Base-by-base conservation (phyloP, 2,797 vertebrate species). In the Ceyx erithaca region DNA sequence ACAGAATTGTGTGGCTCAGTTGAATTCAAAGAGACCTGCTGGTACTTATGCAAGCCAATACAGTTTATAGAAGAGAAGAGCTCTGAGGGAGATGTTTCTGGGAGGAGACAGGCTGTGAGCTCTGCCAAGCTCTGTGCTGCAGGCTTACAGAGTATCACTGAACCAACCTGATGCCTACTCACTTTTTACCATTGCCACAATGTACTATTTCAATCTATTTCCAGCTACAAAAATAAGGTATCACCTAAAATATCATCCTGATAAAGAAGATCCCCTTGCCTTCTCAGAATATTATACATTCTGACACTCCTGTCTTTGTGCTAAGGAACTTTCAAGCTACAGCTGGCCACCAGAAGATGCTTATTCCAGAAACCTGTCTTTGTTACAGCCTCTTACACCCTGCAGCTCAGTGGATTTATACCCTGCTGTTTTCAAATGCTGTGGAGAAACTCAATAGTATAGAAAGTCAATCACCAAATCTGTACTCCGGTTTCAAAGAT, bases 11-110 rank as follows among this genome's bases (percentile, higher is more conserved):
- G 61, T 20, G 75, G 16, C 49, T 82, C 41, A 54, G 63, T 11
- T 77, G 61, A 84, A 94, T 89, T 92, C 80, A 91, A 82, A 92
- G 68, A 28, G 78, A 61, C 22, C 62, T 81, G 58, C 49, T 89
- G 59, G n/a, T 70, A 43, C 57, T 87, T 31, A 30, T 3, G 57
- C 90, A 68, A 94, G 61, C 67, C 5, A 7, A 37, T 46, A 61
- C 0, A 1, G 68, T 55, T 59, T 57, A 37, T 26, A 64, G 59
- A 86, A 81, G 45, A 70, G 61, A 69, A 46, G 1, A 48, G 71
- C 49, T 64, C 51, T 40, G 26, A 61, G 0, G 1, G 63, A 25
- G 41, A 23, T 4, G 6, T 14, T 43, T 17, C 37, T 5, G 30
- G 4, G 26, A 20, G 46, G 31, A 41, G 61, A 25, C 68, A 80